Evolutionary conservation across 2,888 invertebrate genomes (phyloP).

Genomic region (Cheilosia urbana): DNA sequence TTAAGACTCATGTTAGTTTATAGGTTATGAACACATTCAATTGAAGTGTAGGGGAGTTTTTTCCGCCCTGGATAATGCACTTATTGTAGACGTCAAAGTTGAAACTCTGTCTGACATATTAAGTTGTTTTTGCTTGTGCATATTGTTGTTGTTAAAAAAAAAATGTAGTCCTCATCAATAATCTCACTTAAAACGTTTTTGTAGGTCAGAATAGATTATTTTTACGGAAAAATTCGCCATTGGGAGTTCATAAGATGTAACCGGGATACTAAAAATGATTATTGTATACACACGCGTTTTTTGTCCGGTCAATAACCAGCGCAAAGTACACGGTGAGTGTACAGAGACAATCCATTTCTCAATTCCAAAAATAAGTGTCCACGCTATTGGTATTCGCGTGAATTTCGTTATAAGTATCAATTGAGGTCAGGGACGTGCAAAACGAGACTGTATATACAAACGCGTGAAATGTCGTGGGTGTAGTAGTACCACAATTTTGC

Average conservation of each 20-base stretch:
- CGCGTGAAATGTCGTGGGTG: background rate
- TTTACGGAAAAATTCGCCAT: too few species aligned
- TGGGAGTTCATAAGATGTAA: too few species aligned
- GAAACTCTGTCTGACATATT: too few species aligned
- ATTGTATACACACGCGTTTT: background rate
- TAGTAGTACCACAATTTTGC: background rate
- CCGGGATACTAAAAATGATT: too few species aligned
- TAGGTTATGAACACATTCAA: conserved; percentile 41
- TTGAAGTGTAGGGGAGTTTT: conserved; percentile 17
- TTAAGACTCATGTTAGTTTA: conserved; percentile 43
- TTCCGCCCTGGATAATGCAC: too few species aligned
- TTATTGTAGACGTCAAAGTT: too few species aligned
- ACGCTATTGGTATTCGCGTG: conserved; percentile 9
- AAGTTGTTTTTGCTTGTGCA: too few species aligned
- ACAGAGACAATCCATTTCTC: background rate
- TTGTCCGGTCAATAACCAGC: background rate
- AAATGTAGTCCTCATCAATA: too few species aligned
- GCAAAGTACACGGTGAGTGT: background rate
- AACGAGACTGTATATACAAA: background rate
- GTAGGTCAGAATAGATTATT: too few species aligned
- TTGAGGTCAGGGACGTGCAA: conserved; percentile 34
- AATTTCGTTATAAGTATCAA: conserved; percentile 20
- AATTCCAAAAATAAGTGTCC: conserved; percentile 46
- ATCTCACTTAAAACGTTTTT: too few species aligned
- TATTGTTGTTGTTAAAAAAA: too few species aligned